phyloP scores from a whole-genome alignment of 2,113 vertebrate genomes.

The Carassius gibelio region DNA sequence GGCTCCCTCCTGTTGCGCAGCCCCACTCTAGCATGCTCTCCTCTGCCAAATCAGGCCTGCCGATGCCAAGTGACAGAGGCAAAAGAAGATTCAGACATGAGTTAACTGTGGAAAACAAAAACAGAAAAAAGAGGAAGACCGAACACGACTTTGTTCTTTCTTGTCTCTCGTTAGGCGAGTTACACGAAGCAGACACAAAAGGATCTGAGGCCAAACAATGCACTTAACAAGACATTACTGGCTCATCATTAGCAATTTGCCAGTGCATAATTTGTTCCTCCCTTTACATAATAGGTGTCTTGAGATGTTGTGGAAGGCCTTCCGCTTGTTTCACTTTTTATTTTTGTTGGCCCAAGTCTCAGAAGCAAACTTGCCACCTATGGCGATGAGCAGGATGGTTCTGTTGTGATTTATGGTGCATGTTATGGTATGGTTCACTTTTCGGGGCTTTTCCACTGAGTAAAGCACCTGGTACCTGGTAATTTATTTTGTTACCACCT shows the following conservation, averaged over 20 bases:
- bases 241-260: slow-evolving; percentile 83
- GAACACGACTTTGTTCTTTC: slow-evolving; percentile 60
- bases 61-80: slow-evolving; percentile 73
- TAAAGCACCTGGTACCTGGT: no score
- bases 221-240: slow-evolving; percentile 82
- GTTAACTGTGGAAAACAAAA: slow-evolving; percentile 72
- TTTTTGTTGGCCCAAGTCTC: slow-evolving; percentile 74
- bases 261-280: slow-evolving; percentile 77
- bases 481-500: no score
- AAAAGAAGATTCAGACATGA: slow-evolving; percentile 71
- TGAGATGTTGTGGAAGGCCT: slow-evolving; percentile 69
- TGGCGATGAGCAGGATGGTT: slow-evolving; percentile 54
- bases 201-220: slow-evolving; percentile 79
- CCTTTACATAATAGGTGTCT: slow-evolving; percentile 79
- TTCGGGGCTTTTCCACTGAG: no score
- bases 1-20: slow-evolving; percentile 78
- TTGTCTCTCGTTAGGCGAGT: slow-evolving; percentile 75
- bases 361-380: slow-evolving; percentile 74
- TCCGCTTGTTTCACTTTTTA: slow-evolving; percentile 75
- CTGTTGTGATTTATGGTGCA: no score
- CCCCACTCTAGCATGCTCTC: slow-evolving; percentile 74
- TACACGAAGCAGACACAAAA: slow-evolving; percentile 74
- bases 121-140: slow-evolving; percentile 46
- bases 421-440: no score
- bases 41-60: slow-evolving; percentile 78